Evolutionary conservation across 2,888 invertebrate genomes (phyloP).

Genomic region (Erebia palarica): DNA sequence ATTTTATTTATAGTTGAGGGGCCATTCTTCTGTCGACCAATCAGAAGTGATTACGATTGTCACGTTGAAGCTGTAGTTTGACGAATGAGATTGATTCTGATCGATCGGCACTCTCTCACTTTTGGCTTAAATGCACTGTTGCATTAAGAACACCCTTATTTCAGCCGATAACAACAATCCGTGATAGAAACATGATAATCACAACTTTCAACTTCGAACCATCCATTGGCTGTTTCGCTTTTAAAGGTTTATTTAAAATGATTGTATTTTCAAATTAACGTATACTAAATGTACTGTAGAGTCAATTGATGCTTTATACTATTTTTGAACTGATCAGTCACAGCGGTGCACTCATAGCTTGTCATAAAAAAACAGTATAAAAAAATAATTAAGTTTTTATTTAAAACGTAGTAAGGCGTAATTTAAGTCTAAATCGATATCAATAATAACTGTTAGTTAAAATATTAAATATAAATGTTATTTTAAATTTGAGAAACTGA

Average conservation of each 20-base stretch:
- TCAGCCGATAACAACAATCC: too few relatives aligned
- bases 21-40: too few relatives aligned
- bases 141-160: too few relatives aligned
- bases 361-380: not conserved
- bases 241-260: constrained; percentile 22
- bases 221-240: constrained; percentile 11
- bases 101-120: too few relatives aligned
- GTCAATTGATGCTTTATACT: constrained; percentile 17
- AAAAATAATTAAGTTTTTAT: not conserved
- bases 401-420: not conserved
- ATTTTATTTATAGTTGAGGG: not conserved
- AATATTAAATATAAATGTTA: not conserved
- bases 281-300: constrained; percentile 17
- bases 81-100: too few relatives aligned
- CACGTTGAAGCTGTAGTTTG: too few relatives aligned
- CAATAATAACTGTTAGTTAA: too few relatives aligned
- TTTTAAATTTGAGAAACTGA: not conserved
- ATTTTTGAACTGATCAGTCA: not conserved
- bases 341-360: not conserved
- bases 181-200: not conserved
- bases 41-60: too few relatives aligned
- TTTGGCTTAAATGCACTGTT: too few relatives aligned
- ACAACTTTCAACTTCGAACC: constrained; percentile 7
- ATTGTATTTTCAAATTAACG: constrained; percentile 25
- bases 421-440: constrained; percentile 1